phyloP scores from a whole-genome alignment of 2,113 vertebrate species.

The Cinclus mexicanus region DNA sequence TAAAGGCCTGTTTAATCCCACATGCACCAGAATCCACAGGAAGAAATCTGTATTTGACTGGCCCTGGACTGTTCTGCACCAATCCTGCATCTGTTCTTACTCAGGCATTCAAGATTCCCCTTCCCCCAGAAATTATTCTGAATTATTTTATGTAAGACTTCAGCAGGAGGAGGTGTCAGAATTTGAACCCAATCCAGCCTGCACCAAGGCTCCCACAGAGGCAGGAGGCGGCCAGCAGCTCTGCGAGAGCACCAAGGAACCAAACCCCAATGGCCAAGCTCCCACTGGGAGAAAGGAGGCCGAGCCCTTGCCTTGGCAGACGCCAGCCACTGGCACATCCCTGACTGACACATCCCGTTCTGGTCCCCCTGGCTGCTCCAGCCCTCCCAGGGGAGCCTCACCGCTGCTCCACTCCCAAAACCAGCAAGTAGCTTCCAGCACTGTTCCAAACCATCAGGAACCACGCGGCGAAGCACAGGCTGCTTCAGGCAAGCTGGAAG shows the following conservation, averaged over 20 bases:
- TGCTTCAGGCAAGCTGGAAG: not conserved
- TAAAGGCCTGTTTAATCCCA: not conserved
- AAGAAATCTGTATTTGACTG: not conserved
- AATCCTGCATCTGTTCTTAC: fast-evolving
- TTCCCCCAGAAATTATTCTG: not conserved
- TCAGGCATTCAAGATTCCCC: not conserved
- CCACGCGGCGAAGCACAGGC: not conserved
- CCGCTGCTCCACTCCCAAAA: not conserved
- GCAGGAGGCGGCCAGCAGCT: not conserved
- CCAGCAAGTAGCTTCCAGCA: not conserved
- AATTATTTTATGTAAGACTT: not conserved
- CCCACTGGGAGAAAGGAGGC: not conserved
- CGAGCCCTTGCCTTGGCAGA: fast-evolving
- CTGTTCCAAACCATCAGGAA: not conserved
- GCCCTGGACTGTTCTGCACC: not conserved
- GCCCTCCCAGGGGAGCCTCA: not conserved
- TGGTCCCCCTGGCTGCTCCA: not conserved
- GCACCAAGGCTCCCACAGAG: not conserved
- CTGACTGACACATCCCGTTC: fast-evolving
- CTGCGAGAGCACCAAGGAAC: not conserved
- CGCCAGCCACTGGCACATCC: fast-evolving
- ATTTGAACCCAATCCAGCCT: not conserved
- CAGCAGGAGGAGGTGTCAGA: not conserved
- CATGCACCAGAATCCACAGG: not conserved
- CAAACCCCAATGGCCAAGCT: not conserved